Percentiles rank a stretch among this genome's conserved stretches.
Conservation (phyloP, 2,888 invertebrate genomes). For the Erannis defoliaria region DNA sequence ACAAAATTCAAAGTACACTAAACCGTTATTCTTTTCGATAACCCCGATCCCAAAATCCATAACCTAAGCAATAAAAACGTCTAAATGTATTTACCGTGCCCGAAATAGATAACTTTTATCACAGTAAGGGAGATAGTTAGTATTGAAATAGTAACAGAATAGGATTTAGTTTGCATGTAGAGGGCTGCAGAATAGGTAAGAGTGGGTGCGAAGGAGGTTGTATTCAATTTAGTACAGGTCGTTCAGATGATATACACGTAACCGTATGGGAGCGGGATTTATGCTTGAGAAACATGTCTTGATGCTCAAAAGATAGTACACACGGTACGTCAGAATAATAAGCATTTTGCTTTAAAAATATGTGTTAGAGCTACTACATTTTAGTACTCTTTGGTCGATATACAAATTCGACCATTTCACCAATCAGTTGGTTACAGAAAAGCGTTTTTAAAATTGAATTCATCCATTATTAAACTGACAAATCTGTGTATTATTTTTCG, state of each 20-base stretch:
- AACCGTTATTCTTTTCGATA: conserved; percentile 34
- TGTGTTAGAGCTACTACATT: too few species aligned
- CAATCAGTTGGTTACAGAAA: too few species aligned
- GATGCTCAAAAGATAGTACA: conserved; percentile 39
- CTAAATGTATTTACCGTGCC: conserved; percentile 39
- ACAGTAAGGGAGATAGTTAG: conserved; percentile 8
- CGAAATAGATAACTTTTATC: conserved; percentile 38
- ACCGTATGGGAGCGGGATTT: conserved; percentile 60
- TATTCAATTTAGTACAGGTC: conserved; percentile 71
- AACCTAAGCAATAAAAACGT: conserved; percentile 42
- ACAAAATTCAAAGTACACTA: conserved; percentile 19
- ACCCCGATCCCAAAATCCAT: conserved; percentile 38
- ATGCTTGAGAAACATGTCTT: conserved; percentile 57
- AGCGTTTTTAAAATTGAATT: too few species aligned
- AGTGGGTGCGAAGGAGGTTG: conserved; percentile 50
- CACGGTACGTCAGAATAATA: conserved; percentile 10
- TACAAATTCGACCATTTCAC: too few species aligned
- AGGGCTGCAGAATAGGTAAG: conserved; percentile 17
- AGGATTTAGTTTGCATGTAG: conserved; percentile 14
- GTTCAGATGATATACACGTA: conserved; percentile 68
- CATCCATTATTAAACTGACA: too few species aligned
- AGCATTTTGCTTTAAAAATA: too few species aligned
- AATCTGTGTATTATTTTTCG: too few species aligned
- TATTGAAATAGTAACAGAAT: conserved; percentile 16
- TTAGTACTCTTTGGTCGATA: too few species aligned